Evolutionary conservation across 2,888 invertebrate genomes (phyloP), one percentile per base, ranked within the genome.

Genomic region (Coelinius sp.): DNA sequence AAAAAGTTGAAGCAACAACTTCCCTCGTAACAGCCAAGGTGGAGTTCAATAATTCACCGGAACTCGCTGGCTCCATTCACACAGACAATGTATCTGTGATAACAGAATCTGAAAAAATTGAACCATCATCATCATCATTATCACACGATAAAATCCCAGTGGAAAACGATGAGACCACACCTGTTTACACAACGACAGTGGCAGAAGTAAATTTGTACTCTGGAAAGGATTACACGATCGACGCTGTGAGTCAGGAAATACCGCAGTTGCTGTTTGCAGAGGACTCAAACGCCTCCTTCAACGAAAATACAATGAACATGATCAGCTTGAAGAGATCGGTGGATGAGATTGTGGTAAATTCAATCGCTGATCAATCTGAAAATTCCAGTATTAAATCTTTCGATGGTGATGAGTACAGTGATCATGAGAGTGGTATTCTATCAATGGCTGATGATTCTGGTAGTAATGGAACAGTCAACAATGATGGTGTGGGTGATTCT

Each of bases 231-330:
- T 79, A 78, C 64, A 76, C 72, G 12, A 76, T 79, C 44, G 78
- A 78, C 41, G 78, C 76, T 6, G 75, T 79, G 4, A 77, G 76
- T 17, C 52, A 65, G 8, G 78, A 79, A 63, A 77, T 79, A 24
- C 79, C 79, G 0, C 73, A 71, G 1, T 78, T 77, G 64, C 68
- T 79, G 2, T 79, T 79, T 73, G 79, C 76, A 35, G 79, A 79
- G 38, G 79, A 79, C 66, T 79, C 77, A 0, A 76, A 73, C 53
- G 52, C 71, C 25, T 24, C 52, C 24, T 52, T 53, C 7, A 44
- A 65, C 17, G 41, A 63, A 7, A 24, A 7, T 49, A 10, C 14
- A 8, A 31, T 46, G 17, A 71, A 53, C 38, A 8, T 31, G 35
- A 59, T 59, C 17, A 59, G 35, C n/a, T 17, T 35, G 35, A 25